Percentiles rank a stretch among this genome's conserved stretches.
These are phyloP conservation scores for Drosophila nikananu DNA, from an alignment of 1,140 invertebrate species.

Conservation along the genomic window DNA sequence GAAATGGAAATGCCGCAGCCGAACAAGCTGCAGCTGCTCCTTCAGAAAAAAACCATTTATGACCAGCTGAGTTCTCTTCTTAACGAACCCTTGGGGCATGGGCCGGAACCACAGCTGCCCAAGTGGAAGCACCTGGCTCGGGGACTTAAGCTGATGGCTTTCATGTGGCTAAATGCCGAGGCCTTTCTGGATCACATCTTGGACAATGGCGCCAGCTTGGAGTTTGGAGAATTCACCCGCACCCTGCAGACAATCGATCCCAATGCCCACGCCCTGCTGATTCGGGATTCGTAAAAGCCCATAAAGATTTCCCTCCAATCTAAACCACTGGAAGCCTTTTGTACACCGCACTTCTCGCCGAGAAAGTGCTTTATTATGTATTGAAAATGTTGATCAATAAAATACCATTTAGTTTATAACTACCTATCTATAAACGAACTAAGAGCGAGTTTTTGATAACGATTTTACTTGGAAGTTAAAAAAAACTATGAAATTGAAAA, in stretches of 20 bases:
- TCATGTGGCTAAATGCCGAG: slow-evolving; percentile 62
- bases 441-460: not conserved
- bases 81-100: slow-evolving; percentile 24
- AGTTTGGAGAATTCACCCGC: slow-evolving; percentile 45
- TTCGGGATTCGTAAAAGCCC: slow-evolving; percentile 20
- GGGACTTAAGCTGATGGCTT: slow-evolving; percentile 47
- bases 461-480: not conserved
- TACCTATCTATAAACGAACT: slow-evolving; percentile 7
- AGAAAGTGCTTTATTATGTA: slow-evolving; percentile 17
- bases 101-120: slow-evolving; percentile 8
- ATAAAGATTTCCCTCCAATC: not conserved
- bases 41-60: slow-evolving; percentile 37
- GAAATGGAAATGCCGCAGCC: not conserved
- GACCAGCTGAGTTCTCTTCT: slow-evolving; percentile 41
- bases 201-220: slow-evolving; percentile 39
- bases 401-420: slow-evolving; percentile 27
- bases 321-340: not conserved
- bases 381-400: slow-evolving; percentile 43
- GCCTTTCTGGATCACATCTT: slow-evolving; percentile 67
- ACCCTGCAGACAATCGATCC: slow-evolving; percentile 34
- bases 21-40: slow-evolving; percentile 34
- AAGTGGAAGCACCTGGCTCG: slow-evolving; percentile 69
- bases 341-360: not conserved
- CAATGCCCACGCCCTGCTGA: slow-evolving; percentile 36
- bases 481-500: not conserved